Conservation (phyloP, 2,888 invertebrate species). For the Gastracanthus pulcherrimus region DNA sequence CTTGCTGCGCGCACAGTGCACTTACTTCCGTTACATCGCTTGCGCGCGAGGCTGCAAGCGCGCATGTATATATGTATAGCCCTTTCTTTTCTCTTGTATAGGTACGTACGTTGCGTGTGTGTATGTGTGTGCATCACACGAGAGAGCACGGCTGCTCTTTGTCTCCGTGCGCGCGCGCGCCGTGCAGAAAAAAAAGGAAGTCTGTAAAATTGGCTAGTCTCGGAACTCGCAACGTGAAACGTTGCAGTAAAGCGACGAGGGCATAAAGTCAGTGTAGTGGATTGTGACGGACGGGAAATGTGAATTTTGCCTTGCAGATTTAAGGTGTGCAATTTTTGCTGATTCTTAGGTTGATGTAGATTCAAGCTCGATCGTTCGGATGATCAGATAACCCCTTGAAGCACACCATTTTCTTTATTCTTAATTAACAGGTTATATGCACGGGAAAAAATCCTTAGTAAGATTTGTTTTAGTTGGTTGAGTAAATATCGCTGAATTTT, state of each 20-base stretch:
- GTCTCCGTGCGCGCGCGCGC: not conserved
- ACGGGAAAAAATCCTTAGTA: no score
- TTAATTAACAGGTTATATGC: no score
- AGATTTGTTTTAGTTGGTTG: no score
- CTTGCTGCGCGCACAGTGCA: not conserved
- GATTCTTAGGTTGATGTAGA: no score
- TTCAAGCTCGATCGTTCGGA: no score
- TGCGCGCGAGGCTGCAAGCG: not conserved
- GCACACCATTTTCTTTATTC: no score
- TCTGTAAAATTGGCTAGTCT: not conserved
- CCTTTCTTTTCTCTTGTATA: not conserved
- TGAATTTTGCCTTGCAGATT: no score
- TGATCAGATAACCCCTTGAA: no score
- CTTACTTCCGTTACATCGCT: slow-evolving; percentile 49
- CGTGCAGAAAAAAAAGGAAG: not conserved
- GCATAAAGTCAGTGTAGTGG: not conserved
- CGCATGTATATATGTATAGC: not conserved
- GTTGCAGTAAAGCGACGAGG: not conserved
- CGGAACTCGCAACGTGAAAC: no score
- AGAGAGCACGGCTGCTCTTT: not conserved
- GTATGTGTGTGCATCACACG: not conserved
- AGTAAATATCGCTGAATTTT: no score
- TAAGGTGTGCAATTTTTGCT: no score
- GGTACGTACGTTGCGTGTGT: not conserved
- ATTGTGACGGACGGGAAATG: not conserved